Evolutionary conservation across 2,888 invertebrate species (phyloP), one percentile per base, ranked within the genome.

Genomic region (Drosophila mayaguana): DNA sequence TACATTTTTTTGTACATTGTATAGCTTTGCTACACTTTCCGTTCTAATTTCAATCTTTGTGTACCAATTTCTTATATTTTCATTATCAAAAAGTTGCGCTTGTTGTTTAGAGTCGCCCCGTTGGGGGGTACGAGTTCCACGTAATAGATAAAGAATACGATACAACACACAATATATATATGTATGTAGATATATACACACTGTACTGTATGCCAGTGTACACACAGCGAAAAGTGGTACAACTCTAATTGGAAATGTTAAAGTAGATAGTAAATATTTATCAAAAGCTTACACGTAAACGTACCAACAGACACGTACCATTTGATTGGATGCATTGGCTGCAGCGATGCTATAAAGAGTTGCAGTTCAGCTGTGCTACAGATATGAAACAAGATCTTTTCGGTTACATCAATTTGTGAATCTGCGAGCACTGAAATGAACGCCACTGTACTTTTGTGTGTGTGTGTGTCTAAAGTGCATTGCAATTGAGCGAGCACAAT

Each of bases 211-310:
- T 38, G 12, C 25, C 28, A 46, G 36, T 59, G 50, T 45, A 59
- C 45, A 65, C 70, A 71, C 22, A 72, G 67, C 70, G 51, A 63
- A 77, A 83, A 84, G 71, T 88, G 88, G 80, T 84, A 84, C 88
- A 84, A 75, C 83, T 84, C 86, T 84, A 84, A 84, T 84, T 84
- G 88, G 85, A 84, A 88, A 85, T 84, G 84, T 84, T 85, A 72
- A 85, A 82, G 83, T 57, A 80, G 83, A 84, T 88, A 78, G 88
- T 70, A 82, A 88, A 80, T 85, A 80, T 85, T 88, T 88, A 84
- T 84, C 83, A 67, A 68, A 78, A 72, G 65, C 72, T 83, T 66
- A 83, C 81, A 75, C 74, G 71, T 61, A 63, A 80, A 69, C 63
- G 79, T 59, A 53, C 55, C 68, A 48, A 63, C 55, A 67, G 80